phyloP scores from a whole-genome alignment of 2,113 vertebrate species.

The Colinus virginianus region DNA sequence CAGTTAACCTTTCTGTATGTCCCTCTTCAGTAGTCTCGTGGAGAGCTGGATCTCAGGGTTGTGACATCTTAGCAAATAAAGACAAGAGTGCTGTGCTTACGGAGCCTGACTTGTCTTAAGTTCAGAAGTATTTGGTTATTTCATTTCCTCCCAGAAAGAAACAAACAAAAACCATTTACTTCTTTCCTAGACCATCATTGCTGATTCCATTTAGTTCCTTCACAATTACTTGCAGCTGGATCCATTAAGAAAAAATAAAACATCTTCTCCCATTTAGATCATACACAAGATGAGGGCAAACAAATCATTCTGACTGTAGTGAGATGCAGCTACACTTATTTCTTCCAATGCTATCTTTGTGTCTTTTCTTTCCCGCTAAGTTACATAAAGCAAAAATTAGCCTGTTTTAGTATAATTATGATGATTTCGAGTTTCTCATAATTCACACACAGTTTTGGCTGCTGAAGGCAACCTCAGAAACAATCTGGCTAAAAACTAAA shows the following conservation, averaged over 20 bases:
- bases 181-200: slow-evolving; percentile 46
- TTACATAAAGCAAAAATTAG: slow-evolving; percentile 91
- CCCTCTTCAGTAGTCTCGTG: not conserved
- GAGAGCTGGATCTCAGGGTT: not conserved
- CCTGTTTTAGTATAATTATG: slow-evolving; percentile 81
- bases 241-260: slow-evolving; percentile 78
- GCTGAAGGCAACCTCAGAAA: slow-evolving; percentile 67
- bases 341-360: slow-evolving; percentile 89
- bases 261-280: slow-evolving; percentile 83
- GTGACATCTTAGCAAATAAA: not conserved
- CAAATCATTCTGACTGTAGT: slow-evolving; percentile 86
- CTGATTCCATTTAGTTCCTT: slow-evolving; percentile 74
- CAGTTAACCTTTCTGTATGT: not conserved
- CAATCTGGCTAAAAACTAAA: slow-evolving; percentile 8
- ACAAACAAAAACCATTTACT: slow-evolving; percentile 28
- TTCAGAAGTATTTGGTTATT: not conserved
- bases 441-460: slow-evolving; percentile 76
- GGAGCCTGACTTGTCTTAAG: not conserved
- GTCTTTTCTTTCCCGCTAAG: slow-evolving; percentile 90
- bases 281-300: slow-evolving; percentile 90
- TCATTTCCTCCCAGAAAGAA: slow-evolving; percentile 54
- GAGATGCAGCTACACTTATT: slow-evolving; percentile 92
- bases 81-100: not conserved
- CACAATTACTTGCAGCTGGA: slow-evolving; percentile 93
- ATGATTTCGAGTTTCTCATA: slow-evolving; percentile 85